Conservation (phyloP, 2,113 vertebrate genomes). For the Brachypodius melanocephalos region DNA sequence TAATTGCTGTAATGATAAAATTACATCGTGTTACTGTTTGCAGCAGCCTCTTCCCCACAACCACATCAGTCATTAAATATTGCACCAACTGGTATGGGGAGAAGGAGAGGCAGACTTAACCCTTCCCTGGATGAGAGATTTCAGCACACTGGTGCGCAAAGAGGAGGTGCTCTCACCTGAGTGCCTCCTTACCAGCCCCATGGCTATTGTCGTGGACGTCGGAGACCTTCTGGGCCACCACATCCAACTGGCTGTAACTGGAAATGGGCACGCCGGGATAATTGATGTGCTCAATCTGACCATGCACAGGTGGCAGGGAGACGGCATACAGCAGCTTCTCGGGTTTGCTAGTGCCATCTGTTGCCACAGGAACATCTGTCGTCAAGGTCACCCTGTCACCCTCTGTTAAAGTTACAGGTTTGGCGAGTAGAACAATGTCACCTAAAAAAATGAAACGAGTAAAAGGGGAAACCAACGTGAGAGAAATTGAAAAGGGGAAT, state of each 20-base stretch:
- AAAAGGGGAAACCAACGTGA: background rate
- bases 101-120: conserved; percentile 14
- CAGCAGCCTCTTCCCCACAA: background rate
- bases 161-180: conserved; percentile 78
- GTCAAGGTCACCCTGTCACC: conserved; percentile 91
- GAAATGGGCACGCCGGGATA: conserved; percentile 78
- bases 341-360: conserved; percentile 84
- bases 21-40: background rate
- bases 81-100: background rate
- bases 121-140: background rate
- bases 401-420: conserved; percentile 86
- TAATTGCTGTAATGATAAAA: background rate
- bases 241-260: conserved; percentile 88
- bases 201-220: conserved; percentile 84
- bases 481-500: background rate
- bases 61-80: background rate
- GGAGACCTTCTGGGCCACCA: conserved; percentile 84
- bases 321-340: conserved; percentile 88
- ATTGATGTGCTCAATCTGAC: conserved; percentile 87
- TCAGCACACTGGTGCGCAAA: background rate
- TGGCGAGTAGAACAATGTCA: conserved; percentile 84
- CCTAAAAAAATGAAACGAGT: conserved; percentile 69
- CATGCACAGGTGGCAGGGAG: conserved; percentile 82
- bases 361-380: conserved; percentile 90
- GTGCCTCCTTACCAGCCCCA: conserved; percentile 68